Evolutionary conservation across 2,888 invertebrate genomes (phyloP), one percentile per base, ranked within the genome.

Genomic region (Galerucella nymphaeae): DNA sequence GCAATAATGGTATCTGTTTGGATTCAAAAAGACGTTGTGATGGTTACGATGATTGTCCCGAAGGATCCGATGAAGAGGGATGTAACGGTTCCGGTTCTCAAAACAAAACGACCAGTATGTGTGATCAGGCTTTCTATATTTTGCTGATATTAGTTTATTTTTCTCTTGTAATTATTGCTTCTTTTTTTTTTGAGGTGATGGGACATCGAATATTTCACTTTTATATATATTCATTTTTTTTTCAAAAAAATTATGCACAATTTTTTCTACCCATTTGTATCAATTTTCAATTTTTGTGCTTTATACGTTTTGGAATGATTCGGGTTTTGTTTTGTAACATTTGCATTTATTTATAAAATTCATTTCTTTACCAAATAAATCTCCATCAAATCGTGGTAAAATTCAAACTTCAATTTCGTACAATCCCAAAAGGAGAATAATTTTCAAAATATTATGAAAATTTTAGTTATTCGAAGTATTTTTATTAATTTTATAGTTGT

Each of bases 21-120:
- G 81, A 84, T 23, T 77, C 74, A 23, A 80, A 79, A 45, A 84
- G 84, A 61, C 83, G 83, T 55, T 90, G 90, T 80, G 87, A 90
- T 80, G 80, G 84, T 38, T 86, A 83, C 64, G 80, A 81, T 50
- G 91, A 92, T 83, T 92, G 92, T 84, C 77, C 79, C 20, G 90
- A 91, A 86, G 85, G 86, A 72, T 88, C 89, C 18, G 92, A 92
- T 82, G 91, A 92, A 84, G 80, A 78, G 70, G 84, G 87, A 79
- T 91, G 91, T 66, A 64, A 72, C 42, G 50, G n/a, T 55, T 16
- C 73, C 45, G 57, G 23, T 53, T 30, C 38, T 30, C 30, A 30
- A 18, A 71, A 73, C 18, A 23, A 14, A 38, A 68, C 67, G 11
- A 20, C 67, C 57, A 55, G 72, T 72, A 72, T 55, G 72, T 72